Evolutionary conservation across 2,113 vertebrate species (phyloP), one percentile per base, ranked within the genome.

Genomic region (Hydrolagus affinis): DNA sequence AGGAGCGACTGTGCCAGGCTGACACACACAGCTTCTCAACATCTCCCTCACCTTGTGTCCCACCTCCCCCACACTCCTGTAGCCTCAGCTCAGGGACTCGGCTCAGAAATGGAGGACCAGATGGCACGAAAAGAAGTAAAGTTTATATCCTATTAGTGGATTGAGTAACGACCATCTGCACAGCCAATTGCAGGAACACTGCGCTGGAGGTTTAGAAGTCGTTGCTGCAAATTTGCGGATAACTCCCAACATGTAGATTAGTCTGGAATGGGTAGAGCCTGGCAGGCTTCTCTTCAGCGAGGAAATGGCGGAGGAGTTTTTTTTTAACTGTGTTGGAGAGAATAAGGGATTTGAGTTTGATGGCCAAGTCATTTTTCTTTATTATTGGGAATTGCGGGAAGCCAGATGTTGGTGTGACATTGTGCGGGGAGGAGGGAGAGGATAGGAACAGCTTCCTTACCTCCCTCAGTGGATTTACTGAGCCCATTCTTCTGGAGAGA

Each of bases 71-170:
- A 44, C 44, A 1, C 44, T 44, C 44, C 44, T 44, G 44, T 44
- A 44, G 44, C 44, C 44, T 44, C 44, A 44, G 44, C 44, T n/a
- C 76, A 78, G n/a, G 11, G 0, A 14, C n/a, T 62, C 44, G 25
- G 57, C 14, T 78, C 59, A 23, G n/a, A 62, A 23, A 62, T 78
- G 15, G 62, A 60, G 23, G 76, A 83, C 15, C 78, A 83, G 78
- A 83, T 83, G 78, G 78, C 28, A 11, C 14, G 4, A 25, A 19
- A 28, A 66, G 15, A 30, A 28, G 1, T 25, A 83, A 83, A 66
- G 60, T 83, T 68, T 66, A 83, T 83, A 83, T 66, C 78, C 78
- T 66, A 64, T 83, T 66, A 17, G 25, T 66, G 25, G 15, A 66
- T 83, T 30, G 15, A 30, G 25, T 23, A 60, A n/a, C 57, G 60